These are phyloP conservation scores for Dipodomys merriami DNA, from an alignment of 2,113 vertebrate species.

Conservation along the genomic window DNA sequence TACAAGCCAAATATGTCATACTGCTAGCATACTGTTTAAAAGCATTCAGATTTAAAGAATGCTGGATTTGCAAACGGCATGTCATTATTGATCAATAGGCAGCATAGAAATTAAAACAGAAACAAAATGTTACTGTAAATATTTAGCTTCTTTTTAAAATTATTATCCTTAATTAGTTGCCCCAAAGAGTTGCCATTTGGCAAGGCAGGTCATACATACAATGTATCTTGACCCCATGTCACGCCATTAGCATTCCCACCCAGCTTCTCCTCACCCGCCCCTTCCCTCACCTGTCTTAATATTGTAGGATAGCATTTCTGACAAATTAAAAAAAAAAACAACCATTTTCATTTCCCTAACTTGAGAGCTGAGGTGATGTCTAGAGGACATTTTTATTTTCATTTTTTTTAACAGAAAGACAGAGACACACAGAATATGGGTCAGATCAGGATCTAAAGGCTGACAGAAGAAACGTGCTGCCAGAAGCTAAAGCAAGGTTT, in stretches of 20 bases:
- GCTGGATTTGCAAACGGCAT: neutral
- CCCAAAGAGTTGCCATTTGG: too few species aligned
- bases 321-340: neutral
- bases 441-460: constrained; percentile 30
- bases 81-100: neutral
- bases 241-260: too few species aligned
- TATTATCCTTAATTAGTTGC: too few species aligned
- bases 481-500: neutral
- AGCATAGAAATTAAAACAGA: neutral
- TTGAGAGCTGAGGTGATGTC: constrained; percentile 63
- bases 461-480: neutral
- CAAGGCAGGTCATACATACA: too few species aligned
- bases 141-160: constrained; percentile 22
- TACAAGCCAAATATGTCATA: too few species aligned
- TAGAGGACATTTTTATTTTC: constrained; percentile 10
- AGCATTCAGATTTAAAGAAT: neutral
- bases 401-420: constrained; percentile 50
- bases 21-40: too few species aligned
- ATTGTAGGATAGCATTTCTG: neutral
- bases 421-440: constrained; percentile 45
- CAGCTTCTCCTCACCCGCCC: too few species aligned
- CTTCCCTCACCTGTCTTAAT: too few species aligned
- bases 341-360: constrained; percentile 7
- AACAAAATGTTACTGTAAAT: neutral
- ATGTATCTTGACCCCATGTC: too few species aligned